phyloP scores from a whole-genome alignment of 2,113 vertebrate species.

The Dicentrarchus labrax region DNA sequence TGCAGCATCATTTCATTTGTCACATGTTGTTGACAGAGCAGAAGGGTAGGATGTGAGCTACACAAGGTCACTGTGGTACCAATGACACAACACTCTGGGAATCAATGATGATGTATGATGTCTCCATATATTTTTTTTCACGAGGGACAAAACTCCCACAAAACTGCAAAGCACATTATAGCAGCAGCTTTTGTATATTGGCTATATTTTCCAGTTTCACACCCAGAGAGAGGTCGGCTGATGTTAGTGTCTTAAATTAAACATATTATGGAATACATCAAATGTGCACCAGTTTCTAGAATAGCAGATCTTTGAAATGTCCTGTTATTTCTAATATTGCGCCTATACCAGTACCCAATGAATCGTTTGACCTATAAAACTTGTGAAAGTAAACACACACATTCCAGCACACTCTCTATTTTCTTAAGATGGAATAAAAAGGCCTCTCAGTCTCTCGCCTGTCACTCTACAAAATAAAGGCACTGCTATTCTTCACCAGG shows the following conservation, averaged over 20 bases:
- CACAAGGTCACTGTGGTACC: conserved; percentile 42
- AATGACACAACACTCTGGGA: conserved; percentile 57
- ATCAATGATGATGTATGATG: conserved; percentile 58
- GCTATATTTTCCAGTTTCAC: conserved; percentile 23
- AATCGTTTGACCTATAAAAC: conserved; percentile 9
- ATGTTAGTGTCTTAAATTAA: conserved; percentile 36
- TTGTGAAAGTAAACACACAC: not conserved
- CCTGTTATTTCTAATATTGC: conserved; percentile 1
- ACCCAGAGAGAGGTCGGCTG: conserved; percentile 10
- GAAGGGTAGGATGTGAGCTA: conserved; percentile 14
- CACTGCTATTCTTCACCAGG: not conserved
- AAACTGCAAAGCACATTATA: conserved; percentile 21
- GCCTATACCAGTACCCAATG: not conserved
- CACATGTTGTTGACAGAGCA: conserved; percentile 31
- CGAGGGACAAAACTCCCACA: conserved; percentile 27
- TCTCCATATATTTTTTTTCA: conserved; percentile 25
- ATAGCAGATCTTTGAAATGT: conserved; percentile 22
- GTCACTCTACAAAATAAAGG: conserved; percentile 19
- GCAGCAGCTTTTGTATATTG: conserved; percentile 18
- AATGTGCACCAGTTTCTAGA: conserved; percentile 1
- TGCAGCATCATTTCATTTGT: conserved; percentile 36
- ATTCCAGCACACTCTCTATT: not conserved
- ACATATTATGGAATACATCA: conserved; percentile 19
- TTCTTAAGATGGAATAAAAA: conserved; percentile 11
- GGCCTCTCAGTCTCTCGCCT: not conserved